Evolutionary conservation across 2,797 vertebrate genomes (phyloP).

Genomic region (Bovichtus variegatus): DNA sequence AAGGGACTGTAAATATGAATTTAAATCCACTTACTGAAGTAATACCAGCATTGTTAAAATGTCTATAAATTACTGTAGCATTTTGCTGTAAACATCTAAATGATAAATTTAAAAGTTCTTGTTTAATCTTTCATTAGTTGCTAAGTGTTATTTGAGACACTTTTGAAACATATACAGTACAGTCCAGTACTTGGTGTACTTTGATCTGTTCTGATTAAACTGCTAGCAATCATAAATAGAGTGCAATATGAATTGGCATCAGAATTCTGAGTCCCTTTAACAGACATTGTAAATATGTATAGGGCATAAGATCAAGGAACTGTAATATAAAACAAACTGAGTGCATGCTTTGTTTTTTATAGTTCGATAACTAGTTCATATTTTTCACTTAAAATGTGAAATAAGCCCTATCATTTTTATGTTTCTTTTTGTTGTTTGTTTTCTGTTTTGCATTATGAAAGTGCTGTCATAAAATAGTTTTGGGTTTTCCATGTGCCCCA

Average conservation of each 20-base stretch:
- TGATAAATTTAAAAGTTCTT: conserved; percentile 92
- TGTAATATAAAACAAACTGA: conserved; percentile 89
- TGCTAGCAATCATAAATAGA: conserved; percentile 94
- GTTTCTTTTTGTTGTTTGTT: conserved; percentile 58
- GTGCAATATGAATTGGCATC: conserved; percentile 93
- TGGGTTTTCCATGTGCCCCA: conserved; percentile 50
- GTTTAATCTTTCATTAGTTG: conserved; percentile 73
- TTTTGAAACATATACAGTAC: conserved; percentile 70
- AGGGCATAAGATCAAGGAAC: conserved; percentile 89
- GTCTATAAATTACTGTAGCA: conserved; percentile 90
- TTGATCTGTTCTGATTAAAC: conserved; percentile 92
- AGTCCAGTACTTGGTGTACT: conserved; percentile 84
- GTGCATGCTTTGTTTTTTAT: conserved; percentile 94
- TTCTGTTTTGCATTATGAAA: conserved; percentile 55
- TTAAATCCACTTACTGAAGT: conserved; percentile 94
- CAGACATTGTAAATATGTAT: conserved; percentile 92
- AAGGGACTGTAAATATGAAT: conserved; percentile 99
- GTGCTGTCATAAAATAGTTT: conserved; percentile 44
- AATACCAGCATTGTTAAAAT: conserved; percentile 93
- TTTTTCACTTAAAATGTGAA: conserved; percentile 78
- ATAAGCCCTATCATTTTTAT: conserved; percentile 77
- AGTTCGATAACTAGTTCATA: conserved; percentile 86
- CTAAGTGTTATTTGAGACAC: conserved; percentile 76
- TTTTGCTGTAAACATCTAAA: conserved; percentile 93
- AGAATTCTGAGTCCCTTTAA: conserved; percentile 99